A percentile compares a stretch with the other conserved stretches of the same genome.
phyloP scores from a whole-genome alignment of 2,888 invertebrate genomes.

The Amitus sp. region DNA sequence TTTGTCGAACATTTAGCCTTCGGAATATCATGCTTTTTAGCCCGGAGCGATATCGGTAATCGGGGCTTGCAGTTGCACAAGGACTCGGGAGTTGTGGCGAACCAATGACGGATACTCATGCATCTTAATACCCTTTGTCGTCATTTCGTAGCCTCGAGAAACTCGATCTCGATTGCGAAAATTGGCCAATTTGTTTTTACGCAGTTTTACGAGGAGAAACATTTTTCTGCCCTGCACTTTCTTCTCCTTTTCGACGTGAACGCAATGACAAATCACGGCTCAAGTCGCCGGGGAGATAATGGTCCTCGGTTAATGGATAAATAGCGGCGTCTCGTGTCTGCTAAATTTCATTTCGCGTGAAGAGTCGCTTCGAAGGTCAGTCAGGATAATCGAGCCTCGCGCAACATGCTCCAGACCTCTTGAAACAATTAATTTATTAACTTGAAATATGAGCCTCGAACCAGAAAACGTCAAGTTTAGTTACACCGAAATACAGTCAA shows the following conservation, averaged over 20 bases:
- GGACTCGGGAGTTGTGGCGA: conserved; percentile 23
- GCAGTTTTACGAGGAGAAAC: neutral
- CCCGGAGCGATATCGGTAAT: conserved; percentile 21
- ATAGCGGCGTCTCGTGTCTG: conserved; percentile 13
- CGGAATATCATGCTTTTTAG: conserved; percentile 17
- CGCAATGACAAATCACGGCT: neutral
- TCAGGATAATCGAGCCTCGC: conserved; percentile 18
- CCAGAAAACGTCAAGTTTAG: no score
- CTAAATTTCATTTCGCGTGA: conserved; percentile 29
- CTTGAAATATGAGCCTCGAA: neutral
- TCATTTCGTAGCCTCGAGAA: conserved; percentile 19
- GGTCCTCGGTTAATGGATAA: conserved; percentile 20
- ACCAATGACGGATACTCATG: conserved; percentile 24
- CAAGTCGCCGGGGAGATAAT: conserved; percentile 10
- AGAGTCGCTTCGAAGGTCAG: conserved; percentile 23
- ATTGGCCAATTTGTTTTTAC: neutral
- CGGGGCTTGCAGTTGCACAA: conserved; percentile 30
- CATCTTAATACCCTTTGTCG: conserved; percentile 8
- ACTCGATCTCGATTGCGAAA: neutral
- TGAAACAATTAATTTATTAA: neutral
- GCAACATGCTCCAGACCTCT: conserved; percentile 17
- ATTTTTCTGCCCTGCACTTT: no score
- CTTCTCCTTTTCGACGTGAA: no score
- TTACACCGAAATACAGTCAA: no score
- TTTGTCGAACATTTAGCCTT: no score